Percentiles rank a stretch among this genome's conserved stretches.
Conservation (phyloP, 2,797 vertebrate species). For the Ctenochaetus hawaiiensis region DNA sequence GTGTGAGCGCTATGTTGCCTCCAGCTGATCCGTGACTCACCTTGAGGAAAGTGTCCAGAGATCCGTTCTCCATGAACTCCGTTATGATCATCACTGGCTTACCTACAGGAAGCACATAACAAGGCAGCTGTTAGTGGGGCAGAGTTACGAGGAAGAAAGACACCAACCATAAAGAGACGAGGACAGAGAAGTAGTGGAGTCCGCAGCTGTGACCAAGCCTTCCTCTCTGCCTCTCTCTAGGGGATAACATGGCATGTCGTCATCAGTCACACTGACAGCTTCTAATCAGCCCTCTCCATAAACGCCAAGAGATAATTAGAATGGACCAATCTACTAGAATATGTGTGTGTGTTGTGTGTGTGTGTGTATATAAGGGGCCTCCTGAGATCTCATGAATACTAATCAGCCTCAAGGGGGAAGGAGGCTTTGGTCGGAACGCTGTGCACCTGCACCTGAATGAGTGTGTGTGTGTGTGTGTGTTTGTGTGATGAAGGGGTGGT, state of each 20-base stretch:
- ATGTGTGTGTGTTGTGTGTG: conserved; percentile 51
- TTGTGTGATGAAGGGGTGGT: conserved; percentile 50
- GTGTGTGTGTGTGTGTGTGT: conserved; percentile 54
- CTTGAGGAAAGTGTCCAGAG: conserved; percentile 88
- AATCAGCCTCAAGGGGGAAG: conserved; percentile 79
- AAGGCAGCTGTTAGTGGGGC: conserved; percentile 53
- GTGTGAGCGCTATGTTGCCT: conserved; percentile 14
- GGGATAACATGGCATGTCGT: conserved; percentile 79
- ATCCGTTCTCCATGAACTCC: conserved; percentile 89
- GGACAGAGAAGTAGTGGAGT: conserved; percentile 54
- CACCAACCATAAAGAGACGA: conserved; percentile 56
- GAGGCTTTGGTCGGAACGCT: conserved; percentile 63
- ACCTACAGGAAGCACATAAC: conserved; percentile 74
- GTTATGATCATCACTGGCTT: conserved; percentile 89
- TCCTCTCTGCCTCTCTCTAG: conserved; percentile 70
- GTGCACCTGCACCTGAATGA: conserved; percentile 70
- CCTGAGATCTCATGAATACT: conserved; percentile 86
- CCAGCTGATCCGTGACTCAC: conserved; percentile 70
- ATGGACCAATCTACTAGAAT: conserved; percentile 81
- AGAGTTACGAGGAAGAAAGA: conserved; percentile 53
- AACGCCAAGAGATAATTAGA: conserved; percentile 86
- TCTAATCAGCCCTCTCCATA: conserved; percentile 88
- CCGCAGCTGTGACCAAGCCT: conserved; percentile 72
- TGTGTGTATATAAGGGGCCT: conserved; percentile 56
- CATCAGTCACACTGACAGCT: conserved; percentile 87